Percentiles rank a stretch among this genome's conserved stretches.
Conservation (phyloP, 2,113 vertebrate genomes). For the Equus quagga region DNA sequence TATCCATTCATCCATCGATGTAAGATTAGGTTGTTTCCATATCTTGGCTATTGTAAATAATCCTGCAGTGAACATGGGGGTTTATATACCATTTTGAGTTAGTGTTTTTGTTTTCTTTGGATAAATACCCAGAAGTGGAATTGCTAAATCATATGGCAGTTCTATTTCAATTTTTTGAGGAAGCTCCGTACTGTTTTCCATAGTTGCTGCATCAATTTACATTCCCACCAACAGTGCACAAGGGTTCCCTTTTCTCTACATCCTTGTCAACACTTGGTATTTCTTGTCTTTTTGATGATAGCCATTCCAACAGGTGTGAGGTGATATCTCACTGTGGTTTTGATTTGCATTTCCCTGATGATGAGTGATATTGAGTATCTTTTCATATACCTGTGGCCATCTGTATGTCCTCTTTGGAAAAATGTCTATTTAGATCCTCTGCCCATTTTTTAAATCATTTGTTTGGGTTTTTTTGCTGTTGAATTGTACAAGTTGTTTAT, state of each 20-base stretch:
- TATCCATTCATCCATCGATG: not conserved
- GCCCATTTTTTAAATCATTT: not conserved
- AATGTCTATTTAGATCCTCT: not conserved
- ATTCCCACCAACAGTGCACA: not conserved
- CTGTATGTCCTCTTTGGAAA: not conserved
- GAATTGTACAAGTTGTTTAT: not conserved
- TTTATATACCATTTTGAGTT: not conserved
- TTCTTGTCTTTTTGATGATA: not conserved
- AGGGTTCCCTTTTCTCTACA: not conserved
- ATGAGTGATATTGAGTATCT: not conserved
- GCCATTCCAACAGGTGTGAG: not conserved
- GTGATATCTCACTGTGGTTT: not conserved
- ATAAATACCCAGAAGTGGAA: not conserved
- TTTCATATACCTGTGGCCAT: not conserved
- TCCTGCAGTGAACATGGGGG: not conserved
- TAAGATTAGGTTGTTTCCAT: not conserved
- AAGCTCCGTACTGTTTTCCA: not conserved
- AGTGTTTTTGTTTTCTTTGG: not conserved
- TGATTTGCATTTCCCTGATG: not conserved
- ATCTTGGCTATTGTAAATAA: not conserved
- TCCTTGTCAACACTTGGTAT: not conserved
- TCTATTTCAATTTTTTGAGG: not conserved
- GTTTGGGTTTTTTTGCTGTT: not conserved
- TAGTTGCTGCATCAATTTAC: not conserved
- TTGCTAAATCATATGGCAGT: not conserved